These are phyloP conservation scores for Pandemis heparana DNA, from an alignment of 2,888 invertebrate genomes.

Conservation along the genomic window DNA sequence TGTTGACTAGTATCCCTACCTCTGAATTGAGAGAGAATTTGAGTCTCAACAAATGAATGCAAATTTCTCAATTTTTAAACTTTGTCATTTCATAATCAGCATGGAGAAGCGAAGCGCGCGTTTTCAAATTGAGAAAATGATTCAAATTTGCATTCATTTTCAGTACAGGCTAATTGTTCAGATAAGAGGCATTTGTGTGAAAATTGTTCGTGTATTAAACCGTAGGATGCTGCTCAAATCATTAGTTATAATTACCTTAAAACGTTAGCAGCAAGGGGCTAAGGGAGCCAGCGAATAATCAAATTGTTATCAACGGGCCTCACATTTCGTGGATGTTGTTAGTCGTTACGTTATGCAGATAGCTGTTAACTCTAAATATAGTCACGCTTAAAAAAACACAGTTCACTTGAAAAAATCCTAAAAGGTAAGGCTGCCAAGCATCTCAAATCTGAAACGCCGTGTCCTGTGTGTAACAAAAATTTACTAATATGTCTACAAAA, in stretches of 20 bases:
- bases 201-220: conserved; percentile 64
- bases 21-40: neutral
- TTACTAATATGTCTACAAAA: too few relatives aligned
- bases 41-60: neutral
- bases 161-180: conserved; percentile 7
- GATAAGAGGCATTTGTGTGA: conserved; percentile 60
- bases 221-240: conserved; percentile 62
- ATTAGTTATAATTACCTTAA: conserved; percentile 68
- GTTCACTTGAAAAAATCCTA: too few relatives aligned
- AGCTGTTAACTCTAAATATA: neutral
- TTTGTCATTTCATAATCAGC: neutral
- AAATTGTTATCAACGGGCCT: conserved; percentile 69
- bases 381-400: too few relatives aligned
- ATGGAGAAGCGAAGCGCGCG: neutral
- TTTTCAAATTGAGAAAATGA: neutral
- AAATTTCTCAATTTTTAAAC: neutral
- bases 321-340: conserved; percentile 58
- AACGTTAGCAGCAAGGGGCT: conserved; percentile 46
- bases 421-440: too few relatives aligned
- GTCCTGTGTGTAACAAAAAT: too few relatives aligned
- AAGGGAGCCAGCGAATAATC: conserved; percentile 62
- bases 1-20: too few relatives aligned
- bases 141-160: conserved; percentile 3
- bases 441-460: too few relatives aligned
- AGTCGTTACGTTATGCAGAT: conserved; percentile 29